These are phyloP conservation scores for Centruroides vittatus DNA, from an alignment of 1,140 invertebrate species.

Conservation along the genomic window DNA sequence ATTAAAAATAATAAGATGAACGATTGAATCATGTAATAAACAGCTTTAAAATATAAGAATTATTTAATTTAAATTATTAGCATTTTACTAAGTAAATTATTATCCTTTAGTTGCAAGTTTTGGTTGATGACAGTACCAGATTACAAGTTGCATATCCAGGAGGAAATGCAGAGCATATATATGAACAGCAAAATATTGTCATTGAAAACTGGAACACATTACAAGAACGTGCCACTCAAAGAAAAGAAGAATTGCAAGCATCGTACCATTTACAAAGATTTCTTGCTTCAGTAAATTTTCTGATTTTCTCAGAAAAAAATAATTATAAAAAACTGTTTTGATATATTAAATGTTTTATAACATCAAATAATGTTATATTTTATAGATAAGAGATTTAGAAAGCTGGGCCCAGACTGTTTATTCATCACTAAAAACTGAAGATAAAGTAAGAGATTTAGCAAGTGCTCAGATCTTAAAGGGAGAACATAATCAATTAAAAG, in stretches of 20 bases:
- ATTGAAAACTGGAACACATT: conserved; percentile 74
- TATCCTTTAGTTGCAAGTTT: conserved; percentile 38
- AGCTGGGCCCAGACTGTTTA: conserved; percentile 72
- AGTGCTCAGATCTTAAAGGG: conserved; percentile 72
- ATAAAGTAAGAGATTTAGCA: conserved; percentile 68
- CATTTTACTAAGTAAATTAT: not conserved
- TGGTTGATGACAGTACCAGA: conserved; percentile 79
- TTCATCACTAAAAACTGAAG: conserved; percentile 61
- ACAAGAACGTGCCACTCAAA: conserved; percentile 58
- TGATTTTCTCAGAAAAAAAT: no score
- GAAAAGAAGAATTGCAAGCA: conserved; percentile 65
- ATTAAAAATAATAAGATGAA: no score
- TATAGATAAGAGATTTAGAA: conserved; percentile 67
- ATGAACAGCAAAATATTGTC: conserved; percentile 65
- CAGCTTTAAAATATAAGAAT: no score
- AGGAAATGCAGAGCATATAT: conserved; percentile 77
- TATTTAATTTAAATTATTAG: no score
- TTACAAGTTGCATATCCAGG: conserved; percentile 81
- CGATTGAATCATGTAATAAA: no score
- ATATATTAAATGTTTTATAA: not conserved
- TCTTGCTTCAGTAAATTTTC: conserved; percentile 43
- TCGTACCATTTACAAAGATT: conserved; percentile 82
- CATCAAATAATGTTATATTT: not conserved
- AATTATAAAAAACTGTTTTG: not conserved
- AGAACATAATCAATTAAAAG: conserved; percentile 80